Evolutionary conservation across 23 tunicate species (phyloP).

Genomic region (Ciona savignyi): DNA sequence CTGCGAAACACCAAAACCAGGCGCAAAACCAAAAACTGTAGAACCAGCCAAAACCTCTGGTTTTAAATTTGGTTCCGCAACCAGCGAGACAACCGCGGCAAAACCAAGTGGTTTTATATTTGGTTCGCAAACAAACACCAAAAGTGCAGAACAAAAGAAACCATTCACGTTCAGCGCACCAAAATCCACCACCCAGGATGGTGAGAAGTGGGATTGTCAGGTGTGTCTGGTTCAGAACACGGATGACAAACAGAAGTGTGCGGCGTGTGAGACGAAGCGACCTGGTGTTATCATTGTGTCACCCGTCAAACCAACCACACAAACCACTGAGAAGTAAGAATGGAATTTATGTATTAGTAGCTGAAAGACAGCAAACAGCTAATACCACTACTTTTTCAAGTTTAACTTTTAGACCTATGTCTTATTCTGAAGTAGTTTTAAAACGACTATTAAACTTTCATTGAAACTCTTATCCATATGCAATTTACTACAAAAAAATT

Average conservation of each 20-base stretch:
- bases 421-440: no score
- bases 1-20: not conserved
- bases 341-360: not conserved
- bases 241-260: slow-evolving; percentile 6
- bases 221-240: slow-evolving; percentile 13
- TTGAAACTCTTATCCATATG: no score
- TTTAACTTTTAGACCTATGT: not conserved
- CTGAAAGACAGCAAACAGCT: not conserved
- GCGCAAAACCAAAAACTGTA: not conserved
- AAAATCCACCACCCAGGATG: not conserved
- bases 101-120: no score
- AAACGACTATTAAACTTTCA: no score
- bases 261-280: slow-evolving; percentile 12
- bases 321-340: no score
- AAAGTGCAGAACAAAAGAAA: no score
- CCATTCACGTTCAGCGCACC: not conserved
- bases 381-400: no score
- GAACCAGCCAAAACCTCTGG: not conserved
- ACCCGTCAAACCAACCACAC: not conserved
- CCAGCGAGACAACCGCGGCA: no score
- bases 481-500: no score
- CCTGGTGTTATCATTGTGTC: slow-evolving; percentile 6
- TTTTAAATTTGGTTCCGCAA: not conserved
- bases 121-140: no score
- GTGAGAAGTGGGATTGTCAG: slow-evolving; percentile 14